Evolutionary conservation across 2,113 vertebrate species (phyloP), one percentile per base, ranked within the genome.

Genomic region (Saccopteryx leptura): DNA sequence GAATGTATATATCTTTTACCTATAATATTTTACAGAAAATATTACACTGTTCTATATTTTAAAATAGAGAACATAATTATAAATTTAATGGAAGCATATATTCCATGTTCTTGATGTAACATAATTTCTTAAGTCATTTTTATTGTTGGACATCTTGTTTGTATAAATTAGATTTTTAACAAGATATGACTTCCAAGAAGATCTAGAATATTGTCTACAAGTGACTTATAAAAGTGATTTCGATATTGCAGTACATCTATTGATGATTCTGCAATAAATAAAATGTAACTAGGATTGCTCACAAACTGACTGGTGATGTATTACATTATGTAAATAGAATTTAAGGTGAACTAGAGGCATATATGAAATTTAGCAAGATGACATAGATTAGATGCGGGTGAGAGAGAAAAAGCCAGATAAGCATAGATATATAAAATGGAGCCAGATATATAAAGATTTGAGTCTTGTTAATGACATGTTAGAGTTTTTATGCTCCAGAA

Each of bases 91-190:
- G 10, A 1, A 5, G 15, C 48, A 31, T 75, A 91, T 86, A 82
- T 50, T 76, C 69, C 28, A 63, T 4, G 26, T 28, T 87, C 26
- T 71, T 83, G 52, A 90, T 23, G 48, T 14, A 12, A 17, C n/a
- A 17, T 33, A 33, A 88, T 88, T 95, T 66, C 26, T 71, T 69
- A 82, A 69, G 52, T 65, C 33, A 63, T 74, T 93, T 94, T 91
- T 74, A n/a, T 39, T 60, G 9, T 66, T 87, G 63, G 68, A 26
- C 69, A 87, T 84, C 83, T 95, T 74, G 26, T 90, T 94, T 79
- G n/a, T 52, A 88, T 93, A 90, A 94, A 63, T 88, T 52, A 78
- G 33, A 85, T 33, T 91, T 95, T 92, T 86, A 87, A 95, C 33
- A 93, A 86, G 91, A n/a, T 66, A 54, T 6, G n/a, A 76, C 79